Conservation (phyloP, 2,797 vertebrate genomes). For the Gadopsis bispinosus region DNA sequence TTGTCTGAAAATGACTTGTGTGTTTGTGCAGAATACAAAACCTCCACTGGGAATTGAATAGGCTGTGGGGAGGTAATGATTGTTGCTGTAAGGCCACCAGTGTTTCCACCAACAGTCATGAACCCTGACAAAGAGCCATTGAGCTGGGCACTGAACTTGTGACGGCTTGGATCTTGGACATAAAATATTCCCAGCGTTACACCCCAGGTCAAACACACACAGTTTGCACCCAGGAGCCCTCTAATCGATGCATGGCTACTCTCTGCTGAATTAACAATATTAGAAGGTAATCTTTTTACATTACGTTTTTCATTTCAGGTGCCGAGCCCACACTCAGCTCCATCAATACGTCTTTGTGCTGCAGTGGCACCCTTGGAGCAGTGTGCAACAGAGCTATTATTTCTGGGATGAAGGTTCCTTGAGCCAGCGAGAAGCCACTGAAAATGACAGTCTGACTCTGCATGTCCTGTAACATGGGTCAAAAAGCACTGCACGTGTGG, state of each 20-base stretch:
- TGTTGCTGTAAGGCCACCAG: constrained; percentile 16
- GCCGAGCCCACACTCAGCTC: constrained; percentile 35
- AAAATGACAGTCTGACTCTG: constrained; percentile 37
- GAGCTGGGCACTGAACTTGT: constrained; percentile 18
- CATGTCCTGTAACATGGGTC: constrained; percentile 20
- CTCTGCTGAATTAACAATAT: constrained; percentile 45
- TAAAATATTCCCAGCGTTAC: constrained; percentile 8
- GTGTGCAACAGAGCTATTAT: constrained; percentile 57
- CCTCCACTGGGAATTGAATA: constrained; percentile 26
- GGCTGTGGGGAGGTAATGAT: constrained; percentile 4
- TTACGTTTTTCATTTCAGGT: constrained; percentile 49
- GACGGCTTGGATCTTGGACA: not conserved
- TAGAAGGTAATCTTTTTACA: constrained; percentile 53
- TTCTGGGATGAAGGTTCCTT: constrained; percentile 56
- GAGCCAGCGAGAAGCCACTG: constrained; percentile 24
- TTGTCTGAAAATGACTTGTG: constrained; percentile 13
- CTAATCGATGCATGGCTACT: constrained; percentile 9
- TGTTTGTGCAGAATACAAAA: constrained; percentile 38
- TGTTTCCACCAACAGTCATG: constrained; percentile 25
- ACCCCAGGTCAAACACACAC: constrained; percentile 11
- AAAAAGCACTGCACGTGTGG: constrained; percentile 11
- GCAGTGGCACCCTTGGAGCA: constrained; percentile 43
- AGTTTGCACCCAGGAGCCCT: not conserved
- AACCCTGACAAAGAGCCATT: constrained; percentile 31
- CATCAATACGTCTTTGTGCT: constrained; percentile 56